Evolutionary conservation across 2,888 invertebrate genomes (phyloP).

Genomic region (Melanchra persicariae): DNA sequence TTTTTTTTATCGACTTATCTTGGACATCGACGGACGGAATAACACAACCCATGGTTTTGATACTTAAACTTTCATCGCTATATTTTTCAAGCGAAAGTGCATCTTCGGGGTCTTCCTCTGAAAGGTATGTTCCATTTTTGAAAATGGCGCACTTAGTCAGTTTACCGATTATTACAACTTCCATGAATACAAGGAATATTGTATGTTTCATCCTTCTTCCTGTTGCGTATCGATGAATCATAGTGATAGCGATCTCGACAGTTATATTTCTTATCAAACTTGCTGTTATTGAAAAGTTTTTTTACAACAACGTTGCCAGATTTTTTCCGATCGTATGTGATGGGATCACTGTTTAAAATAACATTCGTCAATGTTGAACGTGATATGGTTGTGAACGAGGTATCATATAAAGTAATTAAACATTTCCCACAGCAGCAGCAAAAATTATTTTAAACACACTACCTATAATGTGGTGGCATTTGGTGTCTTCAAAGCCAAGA

Average conservation of each 20-base stretch:
- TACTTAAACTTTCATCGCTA: slow-evolving; percentile 75
- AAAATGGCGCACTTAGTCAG: background rate
- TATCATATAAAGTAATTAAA: slow-evolving; percentile 1
- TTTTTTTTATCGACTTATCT: slow-evolving; percentile 71
- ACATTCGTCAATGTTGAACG: slow-evolving; percentile 46
- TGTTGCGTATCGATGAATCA: slow-evolving; percentile 1
- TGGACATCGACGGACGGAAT: slow-evolving; percentile 91
- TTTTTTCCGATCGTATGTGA: slow-evolving; percentile 1
- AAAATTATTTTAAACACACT: background rate
- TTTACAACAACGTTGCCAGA: slow-evolving; percentile 18
- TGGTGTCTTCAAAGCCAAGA: background rate
- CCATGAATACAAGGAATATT: slow-evolving; percentile 15
- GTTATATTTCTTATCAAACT: background rate
- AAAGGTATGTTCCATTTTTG: background rate
- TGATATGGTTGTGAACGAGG: background rate
- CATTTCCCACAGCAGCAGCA: background rate
- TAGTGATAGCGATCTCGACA: slow-evolving; percentile 8
- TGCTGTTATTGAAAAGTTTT: background rate
- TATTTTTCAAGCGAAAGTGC: slow-evolving; percentile 25
- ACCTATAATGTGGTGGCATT: background rate
- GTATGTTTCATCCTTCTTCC: background rate
- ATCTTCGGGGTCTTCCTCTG: slow-evolving; percentile 6
- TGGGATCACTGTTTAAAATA: slow-evolving; percentile 30
- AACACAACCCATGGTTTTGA: slow-evolving; percentile 91
- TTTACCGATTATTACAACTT: slow-evolving; percentile 22